phyloP scores from a whole-genome alignment of 2,888 invertebrate genomes.

The Barypeithes pellucidus region DNA sequence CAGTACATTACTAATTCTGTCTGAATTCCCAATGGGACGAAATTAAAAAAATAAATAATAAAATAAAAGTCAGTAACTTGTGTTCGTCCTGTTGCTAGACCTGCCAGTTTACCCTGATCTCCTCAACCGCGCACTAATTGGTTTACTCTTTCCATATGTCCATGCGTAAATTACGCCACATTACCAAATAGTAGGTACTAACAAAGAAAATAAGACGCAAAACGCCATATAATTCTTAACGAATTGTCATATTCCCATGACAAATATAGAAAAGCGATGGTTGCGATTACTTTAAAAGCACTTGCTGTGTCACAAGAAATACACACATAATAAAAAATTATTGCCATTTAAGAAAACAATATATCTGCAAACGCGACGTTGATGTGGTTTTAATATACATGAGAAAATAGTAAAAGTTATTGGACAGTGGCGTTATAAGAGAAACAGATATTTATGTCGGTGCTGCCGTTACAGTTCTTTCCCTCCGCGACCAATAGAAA shows the following conservation, averaged over 20 bases:
- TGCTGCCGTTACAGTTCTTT: no score
- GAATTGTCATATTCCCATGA: slow-evolving; percentile 38
- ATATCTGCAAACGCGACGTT: slow-evolving; percentile 9
- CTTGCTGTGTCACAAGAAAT: slow-evolving; percentile 37
- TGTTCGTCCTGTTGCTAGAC: no score
- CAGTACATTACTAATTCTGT: no score
- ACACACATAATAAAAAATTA: slow-evolving; percentile 37
- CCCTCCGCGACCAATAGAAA: no score
- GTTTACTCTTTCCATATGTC: slow-evolving; percentile 27
- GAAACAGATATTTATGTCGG: no score
- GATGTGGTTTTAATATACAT: slow-evolving; percentile 39
- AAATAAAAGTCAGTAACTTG: no score
- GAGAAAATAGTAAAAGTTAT: not conserved
- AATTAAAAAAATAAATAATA: no score
- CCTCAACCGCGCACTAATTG: slow-evolving; percentile 23
- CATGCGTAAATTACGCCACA: slow-evolving; percentile 35
- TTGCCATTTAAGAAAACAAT: slow-evolving; percentile 38
- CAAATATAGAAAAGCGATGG: slow-evolving; percentile 38
- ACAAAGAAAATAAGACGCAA: slow-evolving; percentile 31
- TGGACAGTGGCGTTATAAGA: slow-evolving; percentile 17
- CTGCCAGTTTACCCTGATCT: no score
- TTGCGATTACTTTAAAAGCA: slow-evolving; percentile 36
- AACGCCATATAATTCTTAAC: slow-evolving; percentile 37
- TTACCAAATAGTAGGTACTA: slow-evolving; percentile 28
- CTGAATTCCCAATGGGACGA: no score